A percentile compares a stretch with the other conserved stretches of the same genome.
Conservation (phyloP, 2,113 vertebrate species). For the Cyprinodon variegatus region DNA sequence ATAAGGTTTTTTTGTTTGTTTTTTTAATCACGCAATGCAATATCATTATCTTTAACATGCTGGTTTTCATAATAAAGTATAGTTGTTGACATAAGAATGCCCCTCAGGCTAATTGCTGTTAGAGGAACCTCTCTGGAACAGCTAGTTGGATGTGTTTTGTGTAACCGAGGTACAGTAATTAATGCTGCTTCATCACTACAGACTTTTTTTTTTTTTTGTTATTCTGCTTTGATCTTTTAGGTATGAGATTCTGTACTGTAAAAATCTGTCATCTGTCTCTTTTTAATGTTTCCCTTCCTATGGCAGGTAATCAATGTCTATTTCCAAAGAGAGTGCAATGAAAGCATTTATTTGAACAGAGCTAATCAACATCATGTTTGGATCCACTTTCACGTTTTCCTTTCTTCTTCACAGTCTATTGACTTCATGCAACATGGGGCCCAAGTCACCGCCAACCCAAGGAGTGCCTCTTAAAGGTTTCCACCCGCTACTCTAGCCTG, state of each 20-base stretch:
- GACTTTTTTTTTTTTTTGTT: neutral
- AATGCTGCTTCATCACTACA: conserved; percentile 1
- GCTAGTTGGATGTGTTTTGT: neutral
- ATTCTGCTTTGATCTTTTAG: conserved; percentile 35
- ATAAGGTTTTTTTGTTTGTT: neutral
- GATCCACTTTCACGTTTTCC: conserved; percentile 24
- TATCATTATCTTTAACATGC: neutral
- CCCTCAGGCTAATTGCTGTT: neutral
- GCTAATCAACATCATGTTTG: conserved; percentile 52
- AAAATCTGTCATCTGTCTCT: conserved; percentile 62
- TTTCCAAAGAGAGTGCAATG: conserved; percentile 58
- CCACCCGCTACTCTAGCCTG: conserved; percentile 41
- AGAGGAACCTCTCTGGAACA: neutral
- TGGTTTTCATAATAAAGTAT: neutral
- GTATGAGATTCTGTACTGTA: conserved; percentile 42
- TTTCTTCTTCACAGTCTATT: conserved; percentile 41
- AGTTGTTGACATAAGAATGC: neutral
- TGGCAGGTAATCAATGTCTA: conserved; percentile 53
- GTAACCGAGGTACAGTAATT: conserved; percentile 36
- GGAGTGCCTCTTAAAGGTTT: conserved; percentile 37
- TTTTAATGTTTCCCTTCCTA: conserved; percentile 55
- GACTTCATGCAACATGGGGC: conserved; percentile 24
- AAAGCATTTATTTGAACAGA: conserved; percentile 57
- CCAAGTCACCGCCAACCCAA: conserved; percentile 27
- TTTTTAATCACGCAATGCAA: neutral